phyloP scores from a whole-genome alignment of 1,140 invertebrate genomes.

The Lutraria rhynchaena region DNA sequence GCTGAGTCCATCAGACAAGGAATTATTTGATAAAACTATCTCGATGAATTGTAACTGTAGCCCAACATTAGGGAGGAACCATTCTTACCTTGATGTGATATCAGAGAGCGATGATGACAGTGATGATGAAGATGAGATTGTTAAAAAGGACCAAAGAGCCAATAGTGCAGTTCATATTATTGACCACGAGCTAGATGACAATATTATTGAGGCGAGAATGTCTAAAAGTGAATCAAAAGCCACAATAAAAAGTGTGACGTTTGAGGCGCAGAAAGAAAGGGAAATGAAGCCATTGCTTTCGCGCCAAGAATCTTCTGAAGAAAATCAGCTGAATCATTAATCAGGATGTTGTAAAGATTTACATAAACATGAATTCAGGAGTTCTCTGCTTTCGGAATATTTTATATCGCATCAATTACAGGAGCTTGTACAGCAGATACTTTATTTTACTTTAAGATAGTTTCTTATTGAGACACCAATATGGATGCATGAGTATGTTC shows the following conservation, averaged over 20 bases:
- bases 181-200: neutral
- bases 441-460: too few relatives aligned
- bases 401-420: too few relatives aligned
- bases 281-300: neutral
- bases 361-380: too few relatives aligned
- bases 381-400: too few relatives aligned
- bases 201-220: neutral
- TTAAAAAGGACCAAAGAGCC: neutral
- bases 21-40: neutral
- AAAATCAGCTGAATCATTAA: too few relatives aligned
- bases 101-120: neutral
- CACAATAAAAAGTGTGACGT: neutral
- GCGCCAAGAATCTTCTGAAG: neutral
- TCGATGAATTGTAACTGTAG: neutral
- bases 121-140: neutral
- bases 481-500: too few relatives aligned
- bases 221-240: neutral
- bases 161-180: too few relatives aligned
- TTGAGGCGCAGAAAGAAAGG: neutral
- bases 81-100: neutral
- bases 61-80: too few relatives aligned
- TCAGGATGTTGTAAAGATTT: too few relatives aligned
- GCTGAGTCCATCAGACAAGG: slow-evolving; percentile 4
- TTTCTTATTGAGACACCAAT: too few relatives aligned
- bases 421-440: too few relatives aligned